Evolutionary conservation across 2,113 vertebrate species (phyloP).

Genomic region (Mustela nigripes): DNA sequence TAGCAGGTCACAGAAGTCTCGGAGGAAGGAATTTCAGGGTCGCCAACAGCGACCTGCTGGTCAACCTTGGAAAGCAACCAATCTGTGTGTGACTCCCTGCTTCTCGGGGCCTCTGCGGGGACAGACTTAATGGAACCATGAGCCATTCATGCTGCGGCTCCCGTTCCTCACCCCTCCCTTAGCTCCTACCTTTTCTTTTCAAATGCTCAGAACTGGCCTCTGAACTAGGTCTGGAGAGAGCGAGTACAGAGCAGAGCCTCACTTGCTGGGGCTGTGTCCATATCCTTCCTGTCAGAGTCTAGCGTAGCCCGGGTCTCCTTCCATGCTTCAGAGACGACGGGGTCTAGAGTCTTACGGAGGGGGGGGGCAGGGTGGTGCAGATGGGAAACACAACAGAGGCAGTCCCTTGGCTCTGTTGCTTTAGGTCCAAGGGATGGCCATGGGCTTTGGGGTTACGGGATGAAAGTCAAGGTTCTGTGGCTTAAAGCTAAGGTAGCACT

Average conservation of each 20-base stretch:
- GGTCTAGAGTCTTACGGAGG: background rate
- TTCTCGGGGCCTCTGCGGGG: background rate
- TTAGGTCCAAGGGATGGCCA: background rate
- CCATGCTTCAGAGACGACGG: too few relatives aligned
- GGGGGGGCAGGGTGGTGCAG: too few relatives aligned
- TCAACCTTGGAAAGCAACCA: background rate
- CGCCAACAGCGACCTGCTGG: background rate
- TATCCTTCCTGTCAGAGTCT: background rate
- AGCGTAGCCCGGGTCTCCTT: background rate
- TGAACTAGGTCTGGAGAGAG: background rate
- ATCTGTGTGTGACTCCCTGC: background rate
- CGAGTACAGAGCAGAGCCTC: background rate
- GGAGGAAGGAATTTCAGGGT: background rate
- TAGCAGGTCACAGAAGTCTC: background rate
- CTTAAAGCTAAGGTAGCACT: background rate
- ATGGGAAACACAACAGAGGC: background rate
- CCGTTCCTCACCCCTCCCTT: background rate
- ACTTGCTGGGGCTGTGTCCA: background rate
- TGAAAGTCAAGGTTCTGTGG: background rate
- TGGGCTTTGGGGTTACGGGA: background rate
- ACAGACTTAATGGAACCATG: background rate
- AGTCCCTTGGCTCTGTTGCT: background rate
- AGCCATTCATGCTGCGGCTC: background rate
- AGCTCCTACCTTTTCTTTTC: background rate
- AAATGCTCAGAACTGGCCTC: background rate